Evolutionary conservation across 2,113 vertebrate species (phyloP).

Genomic region (Campylomormyrus numenius): DNA sequence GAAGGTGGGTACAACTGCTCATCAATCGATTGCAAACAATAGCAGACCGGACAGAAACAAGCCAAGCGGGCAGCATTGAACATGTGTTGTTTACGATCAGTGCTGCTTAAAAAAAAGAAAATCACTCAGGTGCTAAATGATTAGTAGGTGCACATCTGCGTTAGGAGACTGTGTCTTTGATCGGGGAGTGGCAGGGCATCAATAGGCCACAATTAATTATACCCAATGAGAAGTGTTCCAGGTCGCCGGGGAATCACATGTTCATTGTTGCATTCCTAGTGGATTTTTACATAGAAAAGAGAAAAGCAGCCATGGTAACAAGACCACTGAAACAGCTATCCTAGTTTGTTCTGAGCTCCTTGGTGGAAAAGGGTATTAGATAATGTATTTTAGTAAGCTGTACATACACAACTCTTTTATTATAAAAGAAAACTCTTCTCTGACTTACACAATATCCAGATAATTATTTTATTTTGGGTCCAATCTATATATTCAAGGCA

Average conservation of each 20-base stretch:
- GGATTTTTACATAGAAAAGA: background rate
- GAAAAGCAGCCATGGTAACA: background rate
- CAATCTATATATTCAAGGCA: background rate
- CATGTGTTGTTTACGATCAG: background rate
- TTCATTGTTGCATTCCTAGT: background rate
- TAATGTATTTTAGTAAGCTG: background rate
- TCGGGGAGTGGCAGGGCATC: background rate
- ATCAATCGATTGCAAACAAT: background rate
- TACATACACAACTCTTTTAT: background rate
- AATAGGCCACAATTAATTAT: background rate
- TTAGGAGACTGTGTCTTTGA: background rate
- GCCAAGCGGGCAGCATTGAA: background rate
- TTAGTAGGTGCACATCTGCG: background rate
- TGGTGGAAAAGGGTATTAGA: background rate
- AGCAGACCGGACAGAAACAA: background rate
- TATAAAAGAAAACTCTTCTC: background rate
- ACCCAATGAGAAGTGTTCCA: background rate
- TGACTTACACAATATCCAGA: background rate
- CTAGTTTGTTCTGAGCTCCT: background rate
- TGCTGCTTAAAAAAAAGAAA: background rate
- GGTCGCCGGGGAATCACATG: background rate
- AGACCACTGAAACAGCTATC: background rate
- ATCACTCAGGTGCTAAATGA: background rate
- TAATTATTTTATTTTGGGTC: background rate
- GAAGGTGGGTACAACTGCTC: background rate